Evolutionary conservation across 2,797 vertebrate genomes (phyloP).

Genomic region (Falco novaeseelandiae): DNA sequence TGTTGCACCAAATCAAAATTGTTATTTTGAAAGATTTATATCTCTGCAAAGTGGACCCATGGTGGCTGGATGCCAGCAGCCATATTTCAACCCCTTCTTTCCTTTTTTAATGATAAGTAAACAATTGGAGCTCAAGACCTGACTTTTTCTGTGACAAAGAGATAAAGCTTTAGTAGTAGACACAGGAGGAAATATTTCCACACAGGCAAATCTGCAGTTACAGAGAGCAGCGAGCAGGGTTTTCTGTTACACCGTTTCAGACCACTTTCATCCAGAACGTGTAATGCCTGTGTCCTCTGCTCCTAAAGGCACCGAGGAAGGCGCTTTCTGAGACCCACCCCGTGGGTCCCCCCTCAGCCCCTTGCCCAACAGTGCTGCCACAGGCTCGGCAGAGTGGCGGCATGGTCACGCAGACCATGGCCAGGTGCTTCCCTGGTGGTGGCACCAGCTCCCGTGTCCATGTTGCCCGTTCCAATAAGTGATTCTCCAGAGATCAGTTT

Average conservation of each 20-base stretch:
- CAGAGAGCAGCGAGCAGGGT: accelerated
- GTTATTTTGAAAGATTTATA: neutral
- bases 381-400: accelerated
- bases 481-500: neutral
- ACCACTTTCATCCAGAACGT: neutral
- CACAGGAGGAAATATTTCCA: neutral
- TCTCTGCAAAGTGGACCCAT: neutral
- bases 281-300: accelerated
- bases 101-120: neutral
- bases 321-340: neutral
- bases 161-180: neutral
- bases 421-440: neutral
- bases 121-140: accelerated
- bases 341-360: accelerated
- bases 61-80: neutral
- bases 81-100: neutral
- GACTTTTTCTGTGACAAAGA: neutral
- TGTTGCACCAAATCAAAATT: neutral
- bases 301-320: neutral
- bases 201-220: accelerated
- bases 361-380: accelerated
- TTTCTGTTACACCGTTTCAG: neutral
- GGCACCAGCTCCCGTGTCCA: neutral
- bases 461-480: accelerated
- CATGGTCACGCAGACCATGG: accelerated